These are phyloP conservation scores for Carcharodon carcharias DNA, from an alignment of 2,797 vertebrate genomes.

Conservation along the genomic window DNA sequence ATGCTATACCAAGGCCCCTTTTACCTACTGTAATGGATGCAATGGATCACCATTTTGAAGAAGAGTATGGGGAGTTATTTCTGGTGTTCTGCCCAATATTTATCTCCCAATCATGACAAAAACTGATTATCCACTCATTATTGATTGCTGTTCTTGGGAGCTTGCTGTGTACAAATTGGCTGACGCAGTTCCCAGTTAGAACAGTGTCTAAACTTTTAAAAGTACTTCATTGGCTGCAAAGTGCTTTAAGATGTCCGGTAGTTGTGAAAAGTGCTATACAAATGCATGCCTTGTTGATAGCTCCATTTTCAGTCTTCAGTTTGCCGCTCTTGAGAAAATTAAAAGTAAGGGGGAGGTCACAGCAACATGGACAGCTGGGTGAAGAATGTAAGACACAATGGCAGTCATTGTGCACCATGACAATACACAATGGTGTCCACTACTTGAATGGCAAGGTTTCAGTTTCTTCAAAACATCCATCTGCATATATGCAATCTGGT, in stretches of 20 bases:
- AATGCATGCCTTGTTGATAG: neutral
- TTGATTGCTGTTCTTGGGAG: too few species aligned
- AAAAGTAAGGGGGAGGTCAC: constrained; percentile 43
- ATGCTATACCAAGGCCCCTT: too few species aligned
- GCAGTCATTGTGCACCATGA: constrained; percentile 41
- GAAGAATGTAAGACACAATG: constrained; percentile 45
- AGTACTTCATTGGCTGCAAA: neutral
- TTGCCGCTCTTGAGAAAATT: constrained; percentile 46
- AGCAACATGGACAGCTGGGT: constrained; percentile 30
- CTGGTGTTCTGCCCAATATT: too few species aligned
- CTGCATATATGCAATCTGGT: constrained; percentile 48
- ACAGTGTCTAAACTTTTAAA: neutral
- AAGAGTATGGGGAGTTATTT: too few species aligned
- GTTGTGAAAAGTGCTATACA: neutral
- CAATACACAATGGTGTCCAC: constrained; percentile 35
- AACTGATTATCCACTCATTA: too few species aligned
- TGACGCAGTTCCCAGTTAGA: too few species aligned
- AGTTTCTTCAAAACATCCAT: constrained; percentile 43
- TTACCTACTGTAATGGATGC: too few species aligned
- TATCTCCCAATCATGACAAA: too few species aligned
- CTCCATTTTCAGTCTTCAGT: constrained; percentile 44
- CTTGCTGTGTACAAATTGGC: too few species aligned
- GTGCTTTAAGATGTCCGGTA: neutral
- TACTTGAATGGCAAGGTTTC: constrained; percentile 41
- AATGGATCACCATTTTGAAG: too few species aligned